Evolutionary conservation across 2,888 invertebrate species (phyloP), one percentile per base, ranked within the genome.

Genomic region (Philaethria dido): DNA sequence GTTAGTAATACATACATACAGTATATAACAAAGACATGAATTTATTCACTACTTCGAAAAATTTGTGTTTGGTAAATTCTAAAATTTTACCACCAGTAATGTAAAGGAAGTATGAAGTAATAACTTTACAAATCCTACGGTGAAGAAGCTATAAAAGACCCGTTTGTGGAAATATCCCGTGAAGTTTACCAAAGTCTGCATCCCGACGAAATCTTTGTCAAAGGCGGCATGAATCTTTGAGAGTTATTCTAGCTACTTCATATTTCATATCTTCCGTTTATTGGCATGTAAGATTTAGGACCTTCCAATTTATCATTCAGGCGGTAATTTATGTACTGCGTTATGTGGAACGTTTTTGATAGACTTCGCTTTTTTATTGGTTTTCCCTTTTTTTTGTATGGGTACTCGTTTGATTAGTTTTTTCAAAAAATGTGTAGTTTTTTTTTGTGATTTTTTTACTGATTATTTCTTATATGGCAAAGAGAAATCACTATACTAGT

Each of bases 161-260:
- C 65, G 70, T 67, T 68, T 62, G 66, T 62, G 70, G 64, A 70
- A 73, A 70, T 73, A 66, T 70, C 70, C 69, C 67, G 69, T 63
- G 68, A 70, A 70, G 70, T 70, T 73, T 63, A 61, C 63, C 59
- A 63, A 68, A 72, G 68, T 70, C 68, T 72, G 66, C 64, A 68
- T 62, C 64, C 61, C 69, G 66, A 69, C 64, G 70, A 69, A 68
- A 68, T 71, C 72, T 69, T 66, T 71, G 71, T 71, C 69, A 71
- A 72, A 72, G 68, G 69, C 66, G 62, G 66, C 64, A 71, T 69
- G 71, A 71, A 69, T 69, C 71, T 71, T 67, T 57, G 68, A 45
- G 63, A 70, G 69, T 69, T 69, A 65, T 64, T 64, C 60, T 50
- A 50, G 64, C 62, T 55, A 63, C 65, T 66, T 64, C 57, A 69